A percentile compares a stretch with the other conserved stretches of the same genome.
Conservation (phyloP, 37 sponge, comb jelly and placozoan species). For the Haliclona indistincta region DNA sequence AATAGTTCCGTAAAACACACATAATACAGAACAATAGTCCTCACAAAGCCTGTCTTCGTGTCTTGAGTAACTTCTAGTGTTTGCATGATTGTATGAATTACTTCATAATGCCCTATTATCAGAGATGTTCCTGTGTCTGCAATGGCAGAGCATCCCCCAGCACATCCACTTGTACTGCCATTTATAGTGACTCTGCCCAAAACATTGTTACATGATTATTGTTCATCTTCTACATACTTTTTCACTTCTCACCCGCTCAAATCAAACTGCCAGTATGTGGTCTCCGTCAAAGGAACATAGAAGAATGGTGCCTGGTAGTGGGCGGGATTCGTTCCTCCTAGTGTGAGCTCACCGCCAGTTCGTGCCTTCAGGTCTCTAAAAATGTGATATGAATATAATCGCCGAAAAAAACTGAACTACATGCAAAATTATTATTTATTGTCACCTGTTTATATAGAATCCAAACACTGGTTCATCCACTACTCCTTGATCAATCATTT, state of each 20-base stretch:
- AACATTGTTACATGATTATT: no score
- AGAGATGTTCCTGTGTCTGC: slow-evolving; percentile 98
- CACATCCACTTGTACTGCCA: slow-evolving; percentile 13
- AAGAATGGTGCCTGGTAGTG: slow-evolving; percentile 69
- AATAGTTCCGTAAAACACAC: no score
- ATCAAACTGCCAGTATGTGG: slow-evolving; percentile 89
- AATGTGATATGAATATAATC: neutral
- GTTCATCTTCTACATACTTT: neutral
- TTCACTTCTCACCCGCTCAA: slow-evolving; percentile 67
- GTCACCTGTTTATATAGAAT: slow-evolving; percentile 87
- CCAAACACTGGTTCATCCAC: slow-evolving; percentile 79
- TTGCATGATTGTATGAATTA: slow-evolving; percentile 54
- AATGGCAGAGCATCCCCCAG: slow-evolving; percentile 87
- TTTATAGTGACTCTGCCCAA: no score
- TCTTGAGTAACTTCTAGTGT: slow-evolving; percentile 72
- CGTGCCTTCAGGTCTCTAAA: slow-evolving; percentile 22
- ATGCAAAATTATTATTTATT: no score
- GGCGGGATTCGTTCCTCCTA: slow-evolving; percentile 85
- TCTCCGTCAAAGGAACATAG: slow-evolving; percentile 53
- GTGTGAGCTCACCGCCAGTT: slow-evolving; percentile 82
- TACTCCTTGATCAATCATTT: slow-evolving; percentile 82
- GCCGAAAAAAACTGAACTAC: no score
- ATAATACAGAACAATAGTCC: no score
- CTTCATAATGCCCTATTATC: slow-evolving; percentile 80
- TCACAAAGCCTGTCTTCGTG: no score